Evolutionary conservation across 2,888 invertebrate genomes (phyloP), one percentile per base, ranked within the genome.

Genomic region (Daptonema setosum): DNA sequence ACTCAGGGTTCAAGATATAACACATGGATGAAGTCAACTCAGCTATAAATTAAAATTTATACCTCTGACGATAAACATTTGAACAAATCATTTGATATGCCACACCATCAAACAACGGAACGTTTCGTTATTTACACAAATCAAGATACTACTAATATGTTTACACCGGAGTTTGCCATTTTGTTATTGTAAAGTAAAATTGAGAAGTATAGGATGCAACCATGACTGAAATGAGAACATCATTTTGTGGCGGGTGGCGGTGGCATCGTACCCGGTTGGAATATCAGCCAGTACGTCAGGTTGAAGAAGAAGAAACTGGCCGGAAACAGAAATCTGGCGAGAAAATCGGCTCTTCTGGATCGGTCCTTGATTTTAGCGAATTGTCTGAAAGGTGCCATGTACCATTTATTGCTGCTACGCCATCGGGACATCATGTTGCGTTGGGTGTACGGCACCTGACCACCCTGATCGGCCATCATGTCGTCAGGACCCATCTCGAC

Each of bases 231-330:
- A n/a, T n/a, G n/a, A n/a, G n/a, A n/a, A n/a, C 35, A 35, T 8
- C 35, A 11, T 17, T 35, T 17, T 8, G 35, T 35, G 35, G 11
- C 17, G 35, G 8, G 35, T 17, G 35, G 35, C 35, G 11, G 11
- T 8, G 45, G 45, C 45, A 45, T 45, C n/a, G 11, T 45, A 22
- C 45, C 45, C 17, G 45, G 45, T 22, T 45, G 45, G n/a, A 17
- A 45, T 5, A 17, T 45, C 17, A 45, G 11, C 50, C 50, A 50
- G 28, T 50, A 50, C 14, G 20, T 26, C 2, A 50, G 11, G 26
- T 50, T 53, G 29, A 53, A 28, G 24, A 50, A 3, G 3, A 68
- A 66, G 17, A 54, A 45, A 1, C 26, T 25, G 26, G n/a, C 2
- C 20, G 43, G 54, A n/a, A 54, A 54, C 14, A 45, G 28, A n/a